Evolutionary conservation across 1,140 invertebrate genomes (phyloP).

Genomic region (Mizuhopecten yessoensis): DNA sequence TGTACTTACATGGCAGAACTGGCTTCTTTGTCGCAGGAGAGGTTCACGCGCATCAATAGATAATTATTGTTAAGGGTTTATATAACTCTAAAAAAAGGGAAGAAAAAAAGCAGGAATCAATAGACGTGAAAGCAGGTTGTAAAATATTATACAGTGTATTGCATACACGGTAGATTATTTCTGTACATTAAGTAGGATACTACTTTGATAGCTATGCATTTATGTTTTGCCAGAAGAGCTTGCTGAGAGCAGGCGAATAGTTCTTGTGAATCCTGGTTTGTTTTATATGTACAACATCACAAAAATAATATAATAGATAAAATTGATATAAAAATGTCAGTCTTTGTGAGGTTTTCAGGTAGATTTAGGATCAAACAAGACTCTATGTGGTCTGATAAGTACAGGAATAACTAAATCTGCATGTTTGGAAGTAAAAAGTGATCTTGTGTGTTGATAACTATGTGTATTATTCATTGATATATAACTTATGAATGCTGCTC

Average conservation of each 20-base stretch:
- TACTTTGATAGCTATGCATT: too few relatives aligned
- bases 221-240: too few relatives aligned
- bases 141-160: not conserved
- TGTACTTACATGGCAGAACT: not conserved
- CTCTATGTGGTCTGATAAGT: not conserved
- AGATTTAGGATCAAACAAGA: too few relatives aligned
- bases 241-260: too few relatives aligned
- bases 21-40: not conserved
- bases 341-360: too few relatives aligned
- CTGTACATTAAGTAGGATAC: too few relatives aligned
- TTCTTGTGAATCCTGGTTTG: too few relatives aligned
- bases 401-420: not conserved
- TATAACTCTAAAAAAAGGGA: not conserved
- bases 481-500: not conserved
- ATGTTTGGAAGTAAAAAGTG: not conserved
- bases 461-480: not conserved
- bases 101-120: not conserved
- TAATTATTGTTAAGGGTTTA: not conserved
- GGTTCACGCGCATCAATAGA: not conserved
- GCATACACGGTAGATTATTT: too few relatives aligned
- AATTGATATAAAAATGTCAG: too few relatives aligned
- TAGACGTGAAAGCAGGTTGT: not conserved
- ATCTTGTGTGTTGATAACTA: not conserved
- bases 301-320: too few relatives aligned
- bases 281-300: too few relatives aligned